Conservation (phyloP, 2,113 vertebrate species). For the Noturus placidus region DNA sequence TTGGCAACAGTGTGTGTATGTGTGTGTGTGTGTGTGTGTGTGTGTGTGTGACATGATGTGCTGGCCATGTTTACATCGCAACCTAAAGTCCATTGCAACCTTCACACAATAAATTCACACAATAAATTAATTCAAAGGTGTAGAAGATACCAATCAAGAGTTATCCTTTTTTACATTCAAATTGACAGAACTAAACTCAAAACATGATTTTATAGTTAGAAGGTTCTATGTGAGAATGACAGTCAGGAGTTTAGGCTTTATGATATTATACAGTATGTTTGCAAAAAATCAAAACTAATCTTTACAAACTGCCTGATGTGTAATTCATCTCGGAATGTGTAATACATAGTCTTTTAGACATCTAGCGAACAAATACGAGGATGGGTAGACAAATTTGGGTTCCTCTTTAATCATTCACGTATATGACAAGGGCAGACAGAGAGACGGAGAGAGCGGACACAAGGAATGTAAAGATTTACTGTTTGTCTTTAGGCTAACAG, state of each 20-base stretch:
- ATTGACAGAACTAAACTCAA: neutral
- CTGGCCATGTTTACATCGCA: too few relatives aligned
- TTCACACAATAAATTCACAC: neutral
- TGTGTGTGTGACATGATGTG: too few relatives aligned
- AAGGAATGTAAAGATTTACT: neutral
- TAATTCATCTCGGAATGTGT: neutral
- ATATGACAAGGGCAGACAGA: neutral
- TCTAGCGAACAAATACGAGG: neutral
- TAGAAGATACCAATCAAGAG: neutral
- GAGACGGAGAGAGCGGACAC: neutral
- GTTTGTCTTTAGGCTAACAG: neutral
- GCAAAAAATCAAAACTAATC: neutral
- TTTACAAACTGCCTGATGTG: neutral
- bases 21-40: too few relatives aligned
- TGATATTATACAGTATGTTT: neutral
- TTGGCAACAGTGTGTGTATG: too few relatives aligned
- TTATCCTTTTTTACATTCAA: neutral
- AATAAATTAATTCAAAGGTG: neutral
- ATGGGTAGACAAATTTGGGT: neutral
- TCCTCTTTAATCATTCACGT: neutral
- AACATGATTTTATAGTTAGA: neutral
- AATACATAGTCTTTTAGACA: neutral
- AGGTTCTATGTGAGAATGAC: neutral
- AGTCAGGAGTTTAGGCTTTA: neutral
- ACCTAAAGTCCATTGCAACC: too few relatives aligned